phyloP scores from a whole-genome alignment of 1,140 invertebrate species.

The Hypothenemus hampei region DNA sequence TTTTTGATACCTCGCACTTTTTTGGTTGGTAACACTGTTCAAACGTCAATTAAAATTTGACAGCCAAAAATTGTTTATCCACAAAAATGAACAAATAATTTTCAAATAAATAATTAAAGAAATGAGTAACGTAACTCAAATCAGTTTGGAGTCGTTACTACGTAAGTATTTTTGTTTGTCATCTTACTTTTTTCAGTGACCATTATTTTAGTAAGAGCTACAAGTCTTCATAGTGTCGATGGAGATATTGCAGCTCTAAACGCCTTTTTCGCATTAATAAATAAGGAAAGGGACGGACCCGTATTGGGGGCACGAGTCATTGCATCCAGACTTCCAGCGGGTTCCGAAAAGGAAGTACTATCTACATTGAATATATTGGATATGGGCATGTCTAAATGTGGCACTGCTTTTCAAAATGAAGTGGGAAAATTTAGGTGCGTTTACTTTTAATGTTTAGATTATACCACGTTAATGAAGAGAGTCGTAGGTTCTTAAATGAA shows the following conservation, averaged over 20 bases:
- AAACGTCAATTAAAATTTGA: no score
- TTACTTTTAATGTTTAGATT: no score
- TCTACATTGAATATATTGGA: slow-evolving; percentile 78
- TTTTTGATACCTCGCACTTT: no score
- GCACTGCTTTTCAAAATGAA: slow-evolving; percentile 79
- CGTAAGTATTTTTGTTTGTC: slow-evolving; percentile 46
- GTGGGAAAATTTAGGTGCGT: slow-evolving; percentile 79
- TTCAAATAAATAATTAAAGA: no score
- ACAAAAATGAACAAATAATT: no score
- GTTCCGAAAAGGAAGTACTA: slow-evolving; percentile 75
- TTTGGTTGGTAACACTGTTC: no score
- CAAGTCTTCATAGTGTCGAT: slow-evolving; percentile 61
- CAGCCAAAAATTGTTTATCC: no score
- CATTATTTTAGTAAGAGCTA: slow-evolving; percentile 63
- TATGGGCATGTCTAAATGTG: slow-evolving; percentile 82
- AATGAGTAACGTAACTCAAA: slow-evolving; percentile 44
- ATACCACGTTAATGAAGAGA: no score
- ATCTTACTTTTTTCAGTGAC: no score
- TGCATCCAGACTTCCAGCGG: slow-evolving; percentile 77
- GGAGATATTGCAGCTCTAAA: slow-evolving; percentile 68
- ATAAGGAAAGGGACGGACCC: slow-evolving; percentile 69
- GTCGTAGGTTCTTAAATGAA: slow-evolving; percentile 91
- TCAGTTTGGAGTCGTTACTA: slow-evolving; percentile 54
- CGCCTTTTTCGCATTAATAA: slow-evolving; percentile 72
- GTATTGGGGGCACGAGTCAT: slow-evolving; percentile 74